Conservation (phyloP, 2,888 invertebrate species). For the Eretmocerus hayati region DNA sequence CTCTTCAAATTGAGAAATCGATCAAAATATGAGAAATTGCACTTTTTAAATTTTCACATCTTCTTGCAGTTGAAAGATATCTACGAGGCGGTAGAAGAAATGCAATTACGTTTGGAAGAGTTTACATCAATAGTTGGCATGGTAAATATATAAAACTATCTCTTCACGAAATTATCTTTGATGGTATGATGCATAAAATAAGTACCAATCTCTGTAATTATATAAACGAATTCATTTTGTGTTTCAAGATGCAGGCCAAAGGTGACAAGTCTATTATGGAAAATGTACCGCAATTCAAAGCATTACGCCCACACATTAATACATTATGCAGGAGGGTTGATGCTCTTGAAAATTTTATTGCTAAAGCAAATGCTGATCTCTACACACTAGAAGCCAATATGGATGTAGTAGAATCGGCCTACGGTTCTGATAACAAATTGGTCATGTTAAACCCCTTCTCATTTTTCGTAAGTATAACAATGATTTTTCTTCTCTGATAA, state of each 20-base stretch:
- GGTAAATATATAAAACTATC: constrained; percentile 33
- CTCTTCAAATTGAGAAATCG: no score
- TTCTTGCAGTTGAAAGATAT: constrained; percentile 35
- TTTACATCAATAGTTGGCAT: constrained; percentile 44
- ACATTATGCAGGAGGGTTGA: constrained; percentile 40
- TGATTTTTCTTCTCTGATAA: background rate
- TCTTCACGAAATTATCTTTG: background rate
- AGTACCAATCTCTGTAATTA: background rate
- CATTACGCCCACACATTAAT: constrained; percentile 33
- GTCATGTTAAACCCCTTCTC: constrained; percentile 44
- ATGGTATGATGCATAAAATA: background rate
- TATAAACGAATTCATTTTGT: background rate
- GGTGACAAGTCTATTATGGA: constrained; percentile 37
- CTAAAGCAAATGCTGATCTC: constrained; percentile 38
- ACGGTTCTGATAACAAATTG: constrained; percentile 39
- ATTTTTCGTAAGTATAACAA: constrained; percentile 37
- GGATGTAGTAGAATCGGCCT: constrained; percentile 41
- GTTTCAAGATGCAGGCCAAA: constrained; percentile 37
- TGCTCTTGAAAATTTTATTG: constrained; percentile 40
- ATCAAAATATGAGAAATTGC: no score
- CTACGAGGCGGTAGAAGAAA: constrained; percentile 42
- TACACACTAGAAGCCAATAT: constrained; percentile 40
- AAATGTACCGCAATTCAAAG: constrained; percentile 35
- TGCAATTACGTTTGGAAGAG: constrained; percentile 45
- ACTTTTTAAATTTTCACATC: no score